A percentile compares a stretch with the other conserved stretches of the same genome.
Evolutionary conservation across 1,140 invertebrate genomes (phyloP).

Genomic region (Luehdorfia chinensis): DNA sequence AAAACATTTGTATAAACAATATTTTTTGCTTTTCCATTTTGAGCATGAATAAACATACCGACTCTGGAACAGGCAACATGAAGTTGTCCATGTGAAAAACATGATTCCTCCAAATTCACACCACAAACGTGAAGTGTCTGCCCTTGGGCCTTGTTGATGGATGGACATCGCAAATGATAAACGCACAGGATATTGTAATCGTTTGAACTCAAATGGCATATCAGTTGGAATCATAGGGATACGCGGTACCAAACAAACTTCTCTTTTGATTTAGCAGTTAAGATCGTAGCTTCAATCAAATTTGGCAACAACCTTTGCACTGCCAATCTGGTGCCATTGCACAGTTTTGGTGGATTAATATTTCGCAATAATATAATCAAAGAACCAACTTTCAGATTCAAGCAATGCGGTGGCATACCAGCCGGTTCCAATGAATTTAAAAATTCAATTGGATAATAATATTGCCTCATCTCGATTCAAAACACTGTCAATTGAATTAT

Average conservation of each 20-base stretch:
- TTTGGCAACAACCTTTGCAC: slow-evolving; percentile 13
- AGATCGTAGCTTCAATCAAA: slow-evolving; percentile 17
- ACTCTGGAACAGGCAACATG: slow-evolving; percentile 44
- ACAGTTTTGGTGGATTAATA: slow-evolving; percentile 13
- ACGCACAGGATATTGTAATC: background rate
- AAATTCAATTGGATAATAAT: slow-evolving; percentile 57
- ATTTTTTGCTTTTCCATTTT: background rate
- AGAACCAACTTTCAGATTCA: slow-evolving; percentile 28
- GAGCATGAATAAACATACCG: slow-evolving; percentile 8
- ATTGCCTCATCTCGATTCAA: slow-evolving; percentile 36
- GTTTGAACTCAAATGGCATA: slow-evolving; percentile 7
- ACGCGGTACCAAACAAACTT: slow-evolving; percentile 11
- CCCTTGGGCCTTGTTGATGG: slow-evolving; percentile 74
- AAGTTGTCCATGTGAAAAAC: slow-evolving; percentile 59
- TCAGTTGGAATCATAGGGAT: too few species aligned
- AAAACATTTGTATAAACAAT: background rate
- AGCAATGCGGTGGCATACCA: slow-evolving; percentile 43
- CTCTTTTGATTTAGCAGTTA: slow-evolving; percentile 16
- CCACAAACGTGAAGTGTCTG: slow-evolving; percentile 44
- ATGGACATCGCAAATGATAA: background rate
- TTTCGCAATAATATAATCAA: slow-evolving; percentile 29
- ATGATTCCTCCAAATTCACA: slow-evolving; percentile 34
- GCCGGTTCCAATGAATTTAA: slow-evolving; percentile 49
- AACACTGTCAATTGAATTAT: slow-evolving; percentile 47
- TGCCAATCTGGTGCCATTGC: slow-evolving; percentile 11